Base-by-base conservation (phyloP, 2,113 vertebrate species). In the Deroptyus accipitrinus region DNA sequence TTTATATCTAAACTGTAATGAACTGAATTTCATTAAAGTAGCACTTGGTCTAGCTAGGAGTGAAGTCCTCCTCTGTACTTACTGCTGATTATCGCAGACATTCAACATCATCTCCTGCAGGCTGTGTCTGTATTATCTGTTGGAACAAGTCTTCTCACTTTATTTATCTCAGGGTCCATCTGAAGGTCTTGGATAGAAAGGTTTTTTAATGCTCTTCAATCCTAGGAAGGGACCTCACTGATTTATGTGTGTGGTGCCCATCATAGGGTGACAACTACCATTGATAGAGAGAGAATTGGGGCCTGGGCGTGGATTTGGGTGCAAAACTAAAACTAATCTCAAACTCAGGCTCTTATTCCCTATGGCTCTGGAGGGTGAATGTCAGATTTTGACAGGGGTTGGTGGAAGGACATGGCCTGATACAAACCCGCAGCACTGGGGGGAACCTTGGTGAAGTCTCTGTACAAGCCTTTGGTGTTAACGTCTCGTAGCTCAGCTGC, bases 1-100 rank as follows among this genome's bases (percentile, higher is more conserved):
- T 89, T 95, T 44, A 27, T 76, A 73, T 75, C 73, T 79, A 63
- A 97, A 84, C 33, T 72, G 68, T 46, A 84, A 92, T 68, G 16
- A 93, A 78, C 68, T 68, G 2, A 63, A 86, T 75, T 90, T 95
- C 35, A 37, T 81, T 37, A 55, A 70, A 64, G 14, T 55, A 75
- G 24, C 23, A 3, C 17, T 64, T 61, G 42, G 55, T 77, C 51
- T 39, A 39, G 25, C 20, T 72, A 48, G 83, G 37, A 72, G 19
- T 15, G 51, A 78, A 72, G 46, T 51, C 46, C 37, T 74, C 61
- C 42, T 86, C 39, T 63, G 6, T 54, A 12, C 14, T 55, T 74
- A 48, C 44, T 86, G 17, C 39, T 63, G 61, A 74, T 81, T 48
- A 88, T 67, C 72, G 39, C 6, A 81, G 35, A 31, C 44, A 15